These are phyloP conservation scores for Aelia acuminata DNA, from an alignment of 2,888 invertebrate genomes.

Conservation along the genomic window DNA sequence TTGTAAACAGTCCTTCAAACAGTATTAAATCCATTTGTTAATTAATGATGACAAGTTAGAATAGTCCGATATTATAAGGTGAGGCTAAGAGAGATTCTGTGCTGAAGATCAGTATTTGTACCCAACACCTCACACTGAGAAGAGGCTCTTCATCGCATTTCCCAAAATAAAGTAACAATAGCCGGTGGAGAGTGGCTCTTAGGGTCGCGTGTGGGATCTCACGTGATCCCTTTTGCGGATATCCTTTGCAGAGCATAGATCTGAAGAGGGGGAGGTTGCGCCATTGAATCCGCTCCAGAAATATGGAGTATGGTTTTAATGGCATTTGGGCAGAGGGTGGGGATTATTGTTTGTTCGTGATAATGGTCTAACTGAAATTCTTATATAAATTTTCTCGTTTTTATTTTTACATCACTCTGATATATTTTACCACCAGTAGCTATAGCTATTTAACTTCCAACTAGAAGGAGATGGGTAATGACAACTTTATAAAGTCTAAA, in stretches of 20 bases:
- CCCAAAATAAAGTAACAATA: conserved; percentile 24
- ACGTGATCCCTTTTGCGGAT: neutral
- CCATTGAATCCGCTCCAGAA: neutral
- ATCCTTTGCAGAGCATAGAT: conserved; percentile 16
- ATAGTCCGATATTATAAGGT: no score
- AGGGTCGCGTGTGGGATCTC: conserved; percentile 15
- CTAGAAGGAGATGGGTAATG: no score
- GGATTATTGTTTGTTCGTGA: neutral
- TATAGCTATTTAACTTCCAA: no score
- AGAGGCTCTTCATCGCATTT: neutral
- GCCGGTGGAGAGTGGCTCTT: conserved; percentile 30
- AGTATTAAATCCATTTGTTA: no score
- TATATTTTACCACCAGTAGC: no score
- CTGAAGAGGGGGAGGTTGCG: neutral
- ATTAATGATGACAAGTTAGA: no score
- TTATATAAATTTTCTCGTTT: no score
- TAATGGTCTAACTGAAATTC: neutral
- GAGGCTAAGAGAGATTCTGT: neutral
- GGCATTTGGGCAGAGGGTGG: neutral
- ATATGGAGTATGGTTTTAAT: conserved; percentile 11
- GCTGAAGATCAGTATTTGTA: neutral
- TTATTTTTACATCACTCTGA: no score
- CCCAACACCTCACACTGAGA: neutral
- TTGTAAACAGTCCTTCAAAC: no score
- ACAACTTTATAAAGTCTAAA: no score